Base-by-base conservation (phyloP, 2,113 vertebrate genomes). In the Pagrus major region DNA sequence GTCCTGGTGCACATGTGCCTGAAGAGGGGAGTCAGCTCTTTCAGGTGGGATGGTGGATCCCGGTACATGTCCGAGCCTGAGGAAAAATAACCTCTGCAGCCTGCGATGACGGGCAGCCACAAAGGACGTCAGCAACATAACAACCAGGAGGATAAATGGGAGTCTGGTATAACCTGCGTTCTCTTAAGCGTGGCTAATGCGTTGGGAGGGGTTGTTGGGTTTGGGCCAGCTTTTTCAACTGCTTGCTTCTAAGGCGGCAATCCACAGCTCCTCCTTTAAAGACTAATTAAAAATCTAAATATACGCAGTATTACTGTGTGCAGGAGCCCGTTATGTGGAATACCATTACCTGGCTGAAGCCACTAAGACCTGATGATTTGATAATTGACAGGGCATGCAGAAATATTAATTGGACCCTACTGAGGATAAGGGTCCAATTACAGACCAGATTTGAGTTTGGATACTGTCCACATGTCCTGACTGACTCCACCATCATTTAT, bases 381-480 rank as follows among this genome's bases (percentile, higher is more conserved):
- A 73, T 85, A 63, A 90, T 47, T 83, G 66, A 37, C 20, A 15
- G 14, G 3, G 11, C 44, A 78, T 61, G 81, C 20, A 33, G 72
- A 15, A 41, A 35, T 59, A 70, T 72, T 55, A 75, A 74, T 64
- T 46, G 25, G 44, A 11, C 20, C 16, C 54, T 59, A 41, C 41
- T 37, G 35, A 69, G 71, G 64, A 25, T 81, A n/a, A 68, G 64
- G 65, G 27, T 90, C 65, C 23, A n/a, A 46, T 84, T 76, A 59
- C 79, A 63, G 18, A 71, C 0, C 4, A n/a, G 42, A 41, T 70
- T 59, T 37, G n/a, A 63, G 79, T 66, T 59, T 65, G 56, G 67
- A 70, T 21, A 16, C 21, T 12, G 25, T 83, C 66, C 52, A 51
- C 39, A 1, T 70, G 60, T 44, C 1, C 1, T 58, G 5, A 52